These are phyloP conservation scores for Rhea pennata DNA, from an alignment of 2,113 vertebrate species.

Conservation along the genomic window DNA sequence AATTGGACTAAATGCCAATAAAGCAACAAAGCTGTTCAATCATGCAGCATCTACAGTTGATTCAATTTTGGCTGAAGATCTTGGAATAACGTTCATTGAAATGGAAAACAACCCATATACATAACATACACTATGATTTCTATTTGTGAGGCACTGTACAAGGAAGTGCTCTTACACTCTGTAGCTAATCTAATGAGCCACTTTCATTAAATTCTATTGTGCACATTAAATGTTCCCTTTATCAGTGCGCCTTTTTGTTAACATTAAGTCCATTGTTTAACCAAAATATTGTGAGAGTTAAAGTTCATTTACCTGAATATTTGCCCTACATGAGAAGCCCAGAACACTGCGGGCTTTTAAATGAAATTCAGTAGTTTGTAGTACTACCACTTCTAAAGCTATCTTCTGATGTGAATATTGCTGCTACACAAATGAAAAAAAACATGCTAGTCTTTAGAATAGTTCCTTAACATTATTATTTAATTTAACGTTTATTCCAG, in stretches of 20 bases:
- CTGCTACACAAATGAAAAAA: not conserved
- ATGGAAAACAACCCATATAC: not conserved
- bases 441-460: not conserved
- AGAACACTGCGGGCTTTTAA: not conserved
- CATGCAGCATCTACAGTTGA: not conserved
- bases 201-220: not conserved
- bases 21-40: not conserved
- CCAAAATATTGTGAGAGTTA: not conserved
- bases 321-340: not conserved
- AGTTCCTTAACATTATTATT: not conserved
- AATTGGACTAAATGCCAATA: not conserved
- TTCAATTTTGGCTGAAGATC: not conserved
- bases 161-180: not conserved
- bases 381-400: not conserved
- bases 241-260: not conserved
- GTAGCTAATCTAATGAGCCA: not conserved
- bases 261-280: not conserved
- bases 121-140: not conserved
- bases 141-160: not conserved
- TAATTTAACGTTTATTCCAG: not conserved
- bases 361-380: not conserved
- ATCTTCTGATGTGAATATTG: not conserved
- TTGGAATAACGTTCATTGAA: not conserved
- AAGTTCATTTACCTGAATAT: not conserved
- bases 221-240: not conserved